Base-by-base conservation (phyloP, 2,797 vertebrate species). In the Peromyscus aztecus region DNA sequence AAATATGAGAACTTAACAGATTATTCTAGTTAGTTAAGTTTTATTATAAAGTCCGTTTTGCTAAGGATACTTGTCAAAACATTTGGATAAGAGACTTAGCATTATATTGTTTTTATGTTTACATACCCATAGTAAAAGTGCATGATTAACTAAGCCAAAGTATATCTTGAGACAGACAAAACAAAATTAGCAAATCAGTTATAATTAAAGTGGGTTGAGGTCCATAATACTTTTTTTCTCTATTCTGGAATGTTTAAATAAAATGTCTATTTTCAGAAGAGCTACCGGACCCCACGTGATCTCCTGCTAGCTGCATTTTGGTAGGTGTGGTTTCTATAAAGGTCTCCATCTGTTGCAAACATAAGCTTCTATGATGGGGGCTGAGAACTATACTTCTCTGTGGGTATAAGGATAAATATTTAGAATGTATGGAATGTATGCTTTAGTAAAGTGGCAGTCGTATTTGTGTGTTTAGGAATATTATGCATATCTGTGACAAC, bases 201-300 rank as follows among this genome's bases (percentile, higher is more conserved):
- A 78, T 59, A 88, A 43, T 85, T 92, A 65, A 85, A 55, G 84
- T 11, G 46, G 11, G 14, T 6, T 85, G 27, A 92, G 59, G 24
- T 75, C 82, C 59, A 86, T 86, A 86, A 43, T 65, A 55, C 27
- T 80, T 73, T 85, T 49, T 71, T 67, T 78, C 34, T 87, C 43
- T 90, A 40, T 11, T 80, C 61, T 59, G 82, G 5, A 91, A 80
- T 76, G 34, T 83, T 96, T 94, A 88, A 96, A 86, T 73, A 65
- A 82, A 92, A 87, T 55, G 0, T 57, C 12, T 21, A 11, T 31
- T 77, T 89, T n/a, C 75, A 59, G 57, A 69, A 83, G n/a, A 96
- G 10, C 61, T 49, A 24, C 43, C 23, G 61, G 0, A 9, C 2
- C 29, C 40, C 40, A 34, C 11, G 21, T 65, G 83, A 67, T 23